A percentile compares a stretch with the other conserved stretches of the same genome.
These are phyloP conservation scores for Ormyrus nitidulus DNA, from an alignment of 2,888 invertebrate species.

Conservation along the genomic window DNA sequence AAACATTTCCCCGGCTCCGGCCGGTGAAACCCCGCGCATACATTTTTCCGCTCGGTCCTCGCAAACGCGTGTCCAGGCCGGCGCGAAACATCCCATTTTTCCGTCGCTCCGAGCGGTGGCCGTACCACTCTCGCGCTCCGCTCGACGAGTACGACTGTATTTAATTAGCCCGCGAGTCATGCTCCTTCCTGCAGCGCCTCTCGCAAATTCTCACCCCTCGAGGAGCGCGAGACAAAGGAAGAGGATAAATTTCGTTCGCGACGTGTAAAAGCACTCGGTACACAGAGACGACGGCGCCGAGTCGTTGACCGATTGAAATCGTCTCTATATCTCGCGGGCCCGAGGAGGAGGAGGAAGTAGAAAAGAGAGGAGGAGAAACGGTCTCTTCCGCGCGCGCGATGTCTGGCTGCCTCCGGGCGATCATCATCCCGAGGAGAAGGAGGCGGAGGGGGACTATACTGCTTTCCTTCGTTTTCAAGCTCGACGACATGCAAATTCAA, in stretches of 20 bases:
- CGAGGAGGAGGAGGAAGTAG: too few species aligned
- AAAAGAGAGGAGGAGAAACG: too few species aligned
- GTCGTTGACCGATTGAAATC: constrained; percentile 46
- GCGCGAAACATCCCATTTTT: too few species aligned
- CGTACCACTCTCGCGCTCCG: too few species aligned
- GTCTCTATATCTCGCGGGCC: not conserved
- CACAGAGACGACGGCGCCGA: not conserved
- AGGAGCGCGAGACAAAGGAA: constrained; percentile 8
- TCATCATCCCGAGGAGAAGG: too few species aligned
- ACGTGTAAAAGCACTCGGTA: not conserved
- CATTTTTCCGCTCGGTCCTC: too few species aligned
- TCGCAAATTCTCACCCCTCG: not conserved
- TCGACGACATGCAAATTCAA: constrained; percentile 20
- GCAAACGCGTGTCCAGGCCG: too few species aligned
- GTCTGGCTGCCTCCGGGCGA: not conserved
- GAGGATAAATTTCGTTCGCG: constrained; percentile 17
- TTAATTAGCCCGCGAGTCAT: constrained; percentile 9
- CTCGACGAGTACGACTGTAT: not conserved
- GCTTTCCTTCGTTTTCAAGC: not conserved
- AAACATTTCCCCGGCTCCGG: too few species aligned
- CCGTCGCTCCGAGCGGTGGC: too few species aligned
- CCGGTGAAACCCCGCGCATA: too few species aligned
- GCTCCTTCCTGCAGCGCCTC: not conserved
- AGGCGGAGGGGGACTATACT: too few species aligned
- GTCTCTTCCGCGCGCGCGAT: not conserved